Evolutionary conservation across 1,140 invertebrate genomes (phyloP), one percentile per base, ranked within the genome.

Genomic region (Helicoverpa zea): DNA sequence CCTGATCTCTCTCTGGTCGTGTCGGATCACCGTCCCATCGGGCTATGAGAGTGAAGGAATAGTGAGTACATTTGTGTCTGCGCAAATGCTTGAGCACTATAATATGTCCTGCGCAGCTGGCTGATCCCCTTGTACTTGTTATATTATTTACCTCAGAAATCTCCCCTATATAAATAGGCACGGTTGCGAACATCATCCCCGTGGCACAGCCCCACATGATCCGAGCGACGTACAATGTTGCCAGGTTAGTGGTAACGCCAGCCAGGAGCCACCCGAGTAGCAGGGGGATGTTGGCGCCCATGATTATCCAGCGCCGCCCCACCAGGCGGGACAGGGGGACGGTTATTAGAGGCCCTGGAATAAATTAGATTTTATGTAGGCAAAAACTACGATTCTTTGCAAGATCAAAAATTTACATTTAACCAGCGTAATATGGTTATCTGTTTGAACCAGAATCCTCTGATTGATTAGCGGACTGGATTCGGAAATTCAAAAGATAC

Each of bases 151-250:
- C 96, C 86, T 98, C 97, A 14, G 98, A 97, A 66, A 98, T 98
- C 95, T 98, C 98, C 11, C 98, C 97, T 75, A 98, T 96, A 88
- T 98, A 99, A 94, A 98, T 97, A 0, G 98, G 98, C 4, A 97
- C 95, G 10, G 96, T 96, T 0, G 98, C 97, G 88, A 97, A 98
- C 0, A 97, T 95, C 85, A 97, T 96, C 2, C 98, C 97, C 2
- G 97, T 95, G 3, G 96, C 96, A 35, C 98, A 94, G 3, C 98
- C 98, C 87, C 96, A 96, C 56, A 97, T 87, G 12, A 98, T 89
- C 63, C 97, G 94, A 1, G 97, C 97, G 0, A 95, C 89, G 83
- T 96, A 97, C 13, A 97, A 84, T 0, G 96, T 95, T 18, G 83
- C 89, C 11, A 97, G 90, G 79, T 91, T 87, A 0, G 84, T 90